Percentiles rank a stretch among this genome's conserved stretches.
Evolutionary conservation across 2,888 invertebrate species (phyloP).

Genomic region (Archips xylosteana): DNA sequence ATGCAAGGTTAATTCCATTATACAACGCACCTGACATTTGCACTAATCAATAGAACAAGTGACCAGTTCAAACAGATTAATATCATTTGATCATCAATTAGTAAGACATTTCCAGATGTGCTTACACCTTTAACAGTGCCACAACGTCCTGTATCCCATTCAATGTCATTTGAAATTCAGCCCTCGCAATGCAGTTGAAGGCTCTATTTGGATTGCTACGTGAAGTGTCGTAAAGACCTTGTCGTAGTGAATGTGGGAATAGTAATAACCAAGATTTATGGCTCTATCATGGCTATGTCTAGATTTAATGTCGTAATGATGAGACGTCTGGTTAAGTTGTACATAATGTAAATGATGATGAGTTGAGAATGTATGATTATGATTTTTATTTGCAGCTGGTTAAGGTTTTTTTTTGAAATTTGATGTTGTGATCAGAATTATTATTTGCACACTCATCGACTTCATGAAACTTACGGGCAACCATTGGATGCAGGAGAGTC

Average conservation of each 20-base stretch:
- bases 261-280: constrained; percentile 19
- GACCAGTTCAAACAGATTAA: constrained; percentile 15
- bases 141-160: background rate
- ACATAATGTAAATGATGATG: background rate
- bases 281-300: constrained; percentile 5
- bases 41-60: background rate
- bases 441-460: too few species aligned
- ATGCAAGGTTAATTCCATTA: background rate
- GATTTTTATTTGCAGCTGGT: too few species aligned
- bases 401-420: too few species aligned
- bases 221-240: background rate
- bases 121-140: background rate
- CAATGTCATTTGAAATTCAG: background rate
- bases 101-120: constrained; percentile 13
- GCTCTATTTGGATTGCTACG: background rate
- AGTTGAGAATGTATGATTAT: background rate
- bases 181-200: background rate
- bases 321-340: constrained; percentile 1
- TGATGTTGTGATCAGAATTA: too few species aligned
- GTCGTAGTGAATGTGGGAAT: background rate
- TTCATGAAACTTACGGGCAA: too few species aligned
- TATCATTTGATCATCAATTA: constrained; percentile 22
- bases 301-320: background rate
- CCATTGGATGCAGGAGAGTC: too few species aligned
- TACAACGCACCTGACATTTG: background rate